Evolutionary conservation across 2,113 vertebrate genomes (phyloP).

Genomic region (Chinchilla lanigera): DNA sequence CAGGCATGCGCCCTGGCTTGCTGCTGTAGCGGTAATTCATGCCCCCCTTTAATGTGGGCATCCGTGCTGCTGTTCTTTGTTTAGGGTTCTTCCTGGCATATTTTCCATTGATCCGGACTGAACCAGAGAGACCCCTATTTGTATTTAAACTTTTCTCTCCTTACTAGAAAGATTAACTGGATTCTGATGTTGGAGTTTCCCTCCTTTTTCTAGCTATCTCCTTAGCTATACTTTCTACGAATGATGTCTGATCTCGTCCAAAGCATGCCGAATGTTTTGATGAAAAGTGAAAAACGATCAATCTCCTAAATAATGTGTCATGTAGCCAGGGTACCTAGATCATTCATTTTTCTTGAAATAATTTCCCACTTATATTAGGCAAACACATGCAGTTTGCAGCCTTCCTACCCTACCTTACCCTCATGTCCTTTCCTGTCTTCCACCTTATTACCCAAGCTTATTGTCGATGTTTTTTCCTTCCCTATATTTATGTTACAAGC

Average conservation of each 20-base stretch:
- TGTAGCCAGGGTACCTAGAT: background rate
- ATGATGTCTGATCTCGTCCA: background rate
- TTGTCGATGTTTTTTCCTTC: background rate
- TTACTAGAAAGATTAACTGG: constrained; percentile 84
- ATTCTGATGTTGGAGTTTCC: constrained; percentile 75
- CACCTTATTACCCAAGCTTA: background rate
- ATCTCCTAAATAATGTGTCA: background rate
- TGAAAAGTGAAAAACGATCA: background rate
- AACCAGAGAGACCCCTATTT: constrained; percentile 77
- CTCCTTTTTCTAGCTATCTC: background rate
- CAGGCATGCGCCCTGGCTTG: constrained; percentile 76
- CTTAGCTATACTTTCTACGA: background rate
- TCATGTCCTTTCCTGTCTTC: background rate
- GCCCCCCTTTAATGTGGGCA: constrained; percentile 68
- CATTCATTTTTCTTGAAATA: background rate
- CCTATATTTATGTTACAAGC: background rate
- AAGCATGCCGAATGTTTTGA: background rate
- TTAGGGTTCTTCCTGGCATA: constrained; percentile 73
- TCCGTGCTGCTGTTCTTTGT: constrained; percentile 78
- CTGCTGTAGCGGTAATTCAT: constrained; percentile 79
- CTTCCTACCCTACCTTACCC: rapidly evolving
- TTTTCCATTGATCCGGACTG: constrained; percentile 82
- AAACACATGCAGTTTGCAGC: background rate
- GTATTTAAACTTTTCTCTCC: constrained; percentile 75
- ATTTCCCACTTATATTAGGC: background rate